Percentiles rank a stretch among this genome's conserved stretches.
phyloP scores from a whole-genome alignment of 2,888 invertebrate genomes.

The Liodrosophila aerea region DNA sequence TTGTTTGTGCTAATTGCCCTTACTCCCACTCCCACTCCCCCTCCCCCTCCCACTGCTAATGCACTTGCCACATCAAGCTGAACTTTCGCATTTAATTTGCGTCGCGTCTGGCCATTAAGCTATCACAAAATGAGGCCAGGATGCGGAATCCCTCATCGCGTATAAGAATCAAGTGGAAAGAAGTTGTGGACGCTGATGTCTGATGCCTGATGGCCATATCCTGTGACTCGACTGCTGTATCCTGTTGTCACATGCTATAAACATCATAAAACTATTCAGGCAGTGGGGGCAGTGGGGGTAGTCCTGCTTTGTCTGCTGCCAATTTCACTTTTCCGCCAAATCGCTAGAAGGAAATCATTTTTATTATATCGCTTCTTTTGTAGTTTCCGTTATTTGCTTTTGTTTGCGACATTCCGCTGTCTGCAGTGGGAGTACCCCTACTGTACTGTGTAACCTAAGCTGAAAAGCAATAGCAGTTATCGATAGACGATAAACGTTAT shows the following conservation, averaged over 20 bases:
- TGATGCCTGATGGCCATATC: constrained; percentile 39
- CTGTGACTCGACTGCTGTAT: constrained; percentile 14
- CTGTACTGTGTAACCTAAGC: background rate
- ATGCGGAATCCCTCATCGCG: constrained; percentile 29
- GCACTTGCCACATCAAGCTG: constrained; percentile 34
- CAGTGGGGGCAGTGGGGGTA: constrained; percentile 1
- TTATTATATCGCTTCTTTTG: constrained; percentile 74
- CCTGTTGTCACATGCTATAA: constrained; percentile 69
- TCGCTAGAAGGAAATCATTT: constrained; percentile 68
- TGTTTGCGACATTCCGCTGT: constrained; percentile 35
- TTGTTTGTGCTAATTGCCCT: constrained; percentile 61
- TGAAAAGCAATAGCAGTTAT: background rate
- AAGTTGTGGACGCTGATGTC: constrained; percentile 46
- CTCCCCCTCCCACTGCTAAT: constrained; percentile 5
- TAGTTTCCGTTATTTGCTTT: constrained; percentile 56
- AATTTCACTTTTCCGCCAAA: constrained; percentile 62
- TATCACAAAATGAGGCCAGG: constrained; percentile 55
- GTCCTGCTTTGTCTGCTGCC: constrained; percentile 63
- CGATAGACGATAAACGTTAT: constrained; percentile 41
- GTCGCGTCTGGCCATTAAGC: constrained; percentile 57
- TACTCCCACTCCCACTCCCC: background rate
- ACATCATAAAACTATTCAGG: constrained; percentile 76
- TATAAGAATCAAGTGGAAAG: constrained; percentile 44
- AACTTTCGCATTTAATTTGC: constrained; percentile 57
- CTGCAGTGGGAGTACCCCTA: constrained; percentile 6